Evolutionary conservation across 2,888 invertebrate species (phyloP).

Genomic region (Eupsilia transversa): DNA sequence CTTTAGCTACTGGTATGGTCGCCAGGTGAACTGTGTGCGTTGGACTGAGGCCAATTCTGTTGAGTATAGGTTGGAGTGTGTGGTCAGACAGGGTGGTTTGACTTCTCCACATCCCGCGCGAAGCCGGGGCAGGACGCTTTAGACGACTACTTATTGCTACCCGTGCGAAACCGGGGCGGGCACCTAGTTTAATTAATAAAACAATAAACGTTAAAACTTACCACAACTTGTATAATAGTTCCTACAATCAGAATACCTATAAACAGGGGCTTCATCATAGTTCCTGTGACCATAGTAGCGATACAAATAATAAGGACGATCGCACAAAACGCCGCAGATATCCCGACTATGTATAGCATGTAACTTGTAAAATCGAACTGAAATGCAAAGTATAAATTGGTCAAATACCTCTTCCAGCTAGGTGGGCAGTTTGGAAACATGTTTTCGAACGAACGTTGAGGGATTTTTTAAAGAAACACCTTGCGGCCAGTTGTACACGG

Average conservation of each 20-base stretch:
- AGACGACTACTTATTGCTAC: too few species aligned
- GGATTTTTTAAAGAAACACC: not conserved
- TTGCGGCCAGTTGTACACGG: not conserved
- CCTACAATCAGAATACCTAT: constrained; percentile 29
- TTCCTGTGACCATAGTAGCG: not conserved
- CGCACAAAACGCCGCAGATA: constrained; percentile 25
- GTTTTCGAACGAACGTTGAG: not conserved
- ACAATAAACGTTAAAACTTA: constrained; percentile 27
- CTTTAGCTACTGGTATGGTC: too few species aligned
- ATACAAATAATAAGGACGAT: constrained; percentile 27
- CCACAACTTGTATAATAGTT: constrained; percentile 49
- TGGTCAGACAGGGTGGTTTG: too few species aligned
- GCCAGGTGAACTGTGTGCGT: too few species aligned
- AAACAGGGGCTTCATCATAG: constrained; percentile 30
- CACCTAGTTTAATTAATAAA: not conserved
- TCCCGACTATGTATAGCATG: constrained; percentile 28
- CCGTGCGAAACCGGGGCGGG: too few species aligned
- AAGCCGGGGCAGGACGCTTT: too few species aligned
- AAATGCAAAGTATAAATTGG: constrained; percentile 14
- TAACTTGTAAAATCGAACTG: constrained; percentile 62
- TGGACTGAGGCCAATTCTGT: too few species aligned
- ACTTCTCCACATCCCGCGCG: too few species aligned
- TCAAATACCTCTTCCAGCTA: not conserved
- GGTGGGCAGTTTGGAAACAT: not conserved
- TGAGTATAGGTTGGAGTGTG: too few species aligned